phyloP scores from a whole-genome alignment of 1,140 invertebrate genomes.

The Cherax destructor region DNA sequence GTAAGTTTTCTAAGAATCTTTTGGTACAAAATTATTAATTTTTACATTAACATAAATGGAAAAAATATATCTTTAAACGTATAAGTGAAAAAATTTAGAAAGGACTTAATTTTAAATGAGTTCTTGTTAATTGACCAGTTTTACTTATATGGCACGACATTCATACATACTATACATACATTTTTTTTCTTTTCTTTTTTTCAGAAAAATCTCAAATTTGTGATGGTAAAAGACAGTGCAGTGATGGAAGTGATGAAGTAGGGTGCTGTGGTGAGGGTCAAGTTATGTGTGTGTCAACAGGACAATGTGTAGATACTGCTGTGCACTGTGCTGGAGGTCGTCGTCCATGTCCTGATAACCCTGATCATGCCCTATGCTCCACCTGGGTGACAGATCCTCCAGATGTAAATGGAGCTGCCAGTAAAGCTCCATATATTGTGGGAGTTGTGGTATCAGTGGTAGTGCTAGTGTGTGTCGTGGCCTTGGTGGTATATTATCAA shows the following conservation, averaged over 20 bases:
- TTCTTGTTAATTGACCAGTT: too few relatives aligned
- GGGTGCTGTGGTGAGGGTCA: constrained; percentile 39
- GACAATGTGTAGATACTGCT: constrained; percentile 42
- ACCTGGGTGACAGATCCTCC: constrained; percentile 42
- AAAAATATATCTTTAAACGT: too few relatives aligned
- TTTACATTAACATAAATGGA: too few relatives aligned
- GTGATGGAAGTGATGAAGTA: constrained; percentile 52
- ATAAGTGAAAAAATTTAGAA: too few relatives aligned
- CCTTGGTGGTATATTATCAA: constrained; percentile 48
- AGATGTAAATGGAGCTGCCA: constrained; percentile 7
- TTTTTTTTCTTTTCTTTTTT: neutral
- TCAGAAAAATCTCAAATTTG: constrained; percentile 50
- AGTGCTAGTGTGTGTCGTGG: constrained; percentile 55
- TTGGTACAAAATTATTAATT: too few relatives aligned
- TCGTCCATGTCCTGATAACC: constrained; percentile 49
- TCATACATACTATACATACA: neutral
- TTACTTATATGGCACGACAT: too few relatives aligned
- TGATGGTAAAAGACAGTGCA: constrained; percentile 49
- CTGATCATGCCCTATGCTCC: constrained; percentile 36
- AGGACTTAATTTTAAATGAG: too few relatives aligned
- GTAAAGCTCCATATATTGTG: constrained; percentile 63
- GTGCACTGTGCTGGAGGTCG: constrained; percentile 38
- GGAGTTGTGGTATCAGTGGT: constrained; percentile 56
- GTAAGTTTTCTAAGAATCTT: too few relatives aligned
- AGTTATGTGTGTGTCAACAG: constrained; percentile 53